Base-by-base conservation (phyloP, 2,113 vertebrate species). In the Polyodon spathula region DNA sequence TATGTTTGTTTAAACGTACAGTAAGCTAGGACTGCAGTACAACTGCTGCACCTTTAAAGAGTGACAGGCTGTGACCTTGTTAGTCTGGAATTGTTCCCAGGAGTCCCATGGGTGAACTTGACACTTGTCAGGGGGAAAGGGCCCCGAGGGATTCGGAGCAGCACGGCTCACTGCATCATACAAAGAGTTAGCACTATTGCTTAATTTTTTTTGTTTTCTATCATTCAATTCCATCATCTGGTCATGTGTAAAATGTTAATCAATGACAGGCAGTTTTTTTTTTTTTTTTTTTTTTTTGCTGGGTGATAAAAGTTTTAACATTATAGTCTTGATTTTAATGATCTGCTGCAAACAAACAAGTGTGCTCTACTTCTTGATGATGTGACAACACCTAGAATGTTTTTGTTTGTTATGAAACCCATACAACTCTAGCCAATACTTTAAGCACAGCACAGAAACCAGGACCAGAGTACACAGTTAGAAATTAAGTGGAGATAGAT, bases 161-260 rank as follows among this genome's bases (percentile, higher is more conserved):
- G 14, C 9, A 6, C 8, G 14, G 12, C 9, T 12, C 9, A 6
- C 9, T 12, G 9, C 9, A 14, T n/a, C 6, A 10, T n/a, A 6
- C 48, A 50, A 6, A n/a, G 12, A 12, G 48, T n/a, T 4, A 14
- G 9, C 14, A n/a, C 9, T 14, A 50, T 11, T 50, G 8, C 48
- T n/a, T 11, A 4, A 14, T 50, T 14, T 6, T 14, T n/a, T 50
- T 50, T 50, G 14, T 10, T 50, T 6, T 50, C 14, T 14, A n/a
- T 4, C 48, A 50, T 27, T 27, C 48, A 50, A 6, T 50, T 50
- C 48, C 15, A n/a, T n/a, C 48, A 10, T n/a, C 9, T n/a, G 15
- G 48, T 50, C 48, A 8, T 50, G 48, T 50, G 48, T 50, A n/a
- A 50, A 50, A 50, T 50, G 48, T n/a, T n/a, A 12, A n/a, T 50